phyloP scores from a whole-genome alignment of 30 jellyfish, hydroid and myxozoan species.

The Aurelia coerulea region DNA sequence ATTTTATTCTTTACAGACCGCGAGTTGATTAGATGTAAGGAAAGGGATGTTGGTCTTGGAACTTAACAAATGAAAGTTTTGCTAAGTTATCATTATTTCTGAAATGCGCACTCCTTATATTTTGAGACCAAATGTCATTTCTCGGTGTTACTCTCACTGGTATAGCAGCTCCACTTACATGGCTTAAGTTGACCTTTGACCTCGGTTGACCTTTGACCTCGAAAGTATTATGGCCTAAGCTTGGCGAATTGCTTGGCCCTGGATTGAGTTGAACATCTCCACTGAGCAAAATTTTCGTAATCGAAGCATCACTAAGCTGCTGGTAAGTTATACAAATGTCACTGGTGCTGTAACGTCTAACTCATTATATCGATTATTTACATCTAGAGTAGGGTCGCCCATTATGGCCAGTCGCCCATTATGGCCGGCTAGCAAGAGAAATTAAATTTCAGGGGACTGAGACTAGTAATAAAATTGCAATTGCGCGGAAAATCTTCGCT shows the following conservation, averaged over 20 bases:
- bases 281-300: constrained; percentile 33
- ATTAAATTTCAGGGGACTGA: no score
- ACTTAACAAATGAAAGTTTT: constrained; percentile 38
- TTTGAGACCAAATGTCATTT: constrained; percentile 1
- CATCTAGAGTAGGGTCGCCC: no score
- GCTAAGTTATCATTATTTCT: constrained; percentile 30
- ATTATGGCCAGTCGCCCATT: no score
- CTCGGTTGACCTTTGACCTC: constrained; percentile 19
- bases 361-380: not conserved
- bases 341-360: constrained; percentile 9
- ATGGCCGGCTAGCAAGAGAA: no score
- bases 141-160: constrained; percentile 34
- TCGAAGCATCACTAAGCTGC: constrained; percentile 47
- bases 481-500: no score
- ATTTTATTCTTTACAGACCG: no score
- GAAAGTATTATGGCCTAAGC: constrained; percentile 7
- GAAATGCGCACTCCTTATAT: constrained; percentile 1
- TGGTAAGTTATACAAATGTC: constrained; percentile 27
- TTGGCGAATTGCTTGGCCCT: constrained; percentile 43
- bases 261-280: constrained; percentile 30
- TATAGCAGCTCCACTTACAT: constrained; percentile 12
- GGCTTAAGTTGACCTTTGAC: constrained; percentile 5
- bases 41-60: not conserved
- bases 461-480: no score
- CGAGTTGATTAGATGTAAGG: no score